Evolutionary conservation across 1,140 invertebrate species (phyloP).

Genomic region (Lordiphosa clarofinis): DNA sequence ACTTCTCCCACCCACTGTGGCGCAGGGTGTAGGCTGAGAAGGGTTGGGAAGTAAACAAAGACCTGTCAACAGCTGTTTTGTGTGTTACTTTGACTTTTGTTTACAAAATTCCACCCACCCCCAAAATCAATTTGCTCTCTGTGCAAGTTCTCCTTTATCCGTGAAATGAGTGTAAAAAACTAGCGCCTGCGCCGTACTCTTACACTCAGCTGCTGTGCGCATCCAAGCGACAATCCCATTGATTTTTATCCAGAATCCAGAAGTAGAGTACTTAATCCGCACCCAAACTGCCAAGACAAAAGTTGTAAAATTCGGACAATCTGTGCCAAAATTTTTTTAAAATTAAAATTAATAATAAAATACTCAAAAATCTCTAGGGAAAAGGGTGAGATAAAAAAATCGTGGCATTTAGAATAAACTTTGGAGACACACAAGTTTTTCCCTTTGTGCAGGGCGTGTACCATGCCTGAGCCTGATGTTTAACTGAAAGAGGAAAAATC

Average conservation of each 20-base stretch:
- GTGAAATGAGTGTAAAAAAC: neutral
- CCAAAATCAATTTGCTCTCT: conserved; percentile 11
- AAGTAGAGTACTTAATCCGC: conserved; percentile 70
- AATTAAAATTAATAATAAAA: conserved; percentile 21
- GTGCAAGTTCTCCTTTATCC: conserved; percentile 30
- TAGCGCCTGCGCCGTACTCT: conserved; percentile 10
- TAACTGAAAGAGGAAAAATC: no score
- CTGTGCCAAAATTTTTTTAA: conserved; percentile 11
- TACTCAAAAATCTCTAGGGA: conserved; percentile 11
- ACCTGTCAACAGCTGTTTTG: conserved; percentile 49
- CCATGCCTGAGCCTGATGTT: no score
- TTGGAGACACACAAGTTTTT: no score
- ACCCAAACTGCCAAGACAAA: conserved; percentile 62
- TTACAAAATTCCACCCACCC: conserved; percentile 47
- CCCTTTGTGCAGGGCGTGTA: no score
- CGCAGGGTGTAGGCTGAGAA: conserved; percentile 1
- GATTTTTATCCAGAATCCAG: conserved; percentile 72
- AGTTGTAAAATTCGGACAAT: conserved; percentile 47
- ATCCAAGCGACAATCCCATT: conserved; percentile 55
- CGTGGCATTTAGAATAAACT: no score
- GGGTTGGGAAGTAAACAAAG: conserved; percentile 48
- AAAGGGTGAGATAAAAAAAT: conserved; percentile 17
- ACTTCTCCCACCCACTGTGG: conserved; percentile 54
- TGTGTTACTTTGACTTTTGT: conserved; percentile 35
- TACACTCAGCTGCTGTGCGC: conserved; percentile 55